Evolutionary conservation across 37 sponge, comb jelly and placozoan species (phyloP).

Genomic region (Geodia barretti): DNA sequence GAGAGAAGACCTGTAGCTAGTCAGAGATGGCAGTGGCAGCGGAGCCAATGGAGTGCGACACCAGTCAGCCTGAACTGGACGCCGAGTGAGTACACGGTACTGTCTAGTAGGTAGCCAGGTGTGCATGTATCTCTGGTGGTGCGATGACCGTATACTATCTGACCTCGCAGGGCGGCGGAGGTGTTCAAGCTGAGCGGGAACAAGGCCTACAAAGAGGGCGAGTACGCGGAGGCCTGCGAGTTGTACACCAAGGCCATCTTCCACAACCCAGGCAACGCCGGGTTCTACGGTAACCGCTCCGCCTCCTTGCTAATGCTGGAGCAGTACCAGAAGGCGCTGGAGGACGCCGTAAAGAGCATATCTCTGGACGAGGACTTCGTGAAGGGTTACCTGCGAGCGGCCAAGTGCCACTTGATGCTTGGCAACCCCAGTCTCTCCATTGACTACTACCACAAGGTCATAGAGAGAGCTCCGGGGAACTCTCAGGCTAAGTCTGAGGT

Average conservation of each 20-base stretch:
- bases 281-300: conserved; percentile 81
- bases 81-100: conserved; percentile 43
- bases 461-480: conserved; percentile 59
- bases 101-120: too few relatives aligned
- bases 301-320: conserved; percentile 83
- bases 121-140: too few relatives aligned
- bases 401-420: conserved; percentile 85
- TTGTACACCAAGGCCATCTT: conserved; percentile 41
- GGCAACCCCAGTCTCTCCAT: conserved; percentile 83
- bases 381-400: conserved; percentile 85
- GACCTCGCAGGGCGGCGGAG: conserved; percentile 57
- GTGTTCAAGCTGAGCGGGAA: conserved; percentile 74
- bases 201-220: conserved; percentile 59
- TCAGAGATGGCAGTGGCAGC: background rate
- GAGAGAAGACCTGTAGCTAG: too few relatives aligned
- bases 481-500: conserved; percentile 65
- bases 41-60: conserved; percentile 63
- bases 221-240: conserved; percentile 70
- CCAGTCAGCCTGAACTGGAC: conserved; percentile 42
- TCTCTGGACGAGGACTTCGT: conserved; percentile 15
- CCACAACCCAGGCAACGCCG: conserved; percentile 59
- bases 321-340: conserved; percentile 59
- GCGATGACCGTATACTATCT: background rate
- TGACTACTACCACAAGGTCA: conserved; percentile 66
- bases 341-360: conserved; percentile 67